phyloP scores from a whole-genome alignment of 2,888 invertebrate genomes.

The Thymelicus acteon region DNA sequence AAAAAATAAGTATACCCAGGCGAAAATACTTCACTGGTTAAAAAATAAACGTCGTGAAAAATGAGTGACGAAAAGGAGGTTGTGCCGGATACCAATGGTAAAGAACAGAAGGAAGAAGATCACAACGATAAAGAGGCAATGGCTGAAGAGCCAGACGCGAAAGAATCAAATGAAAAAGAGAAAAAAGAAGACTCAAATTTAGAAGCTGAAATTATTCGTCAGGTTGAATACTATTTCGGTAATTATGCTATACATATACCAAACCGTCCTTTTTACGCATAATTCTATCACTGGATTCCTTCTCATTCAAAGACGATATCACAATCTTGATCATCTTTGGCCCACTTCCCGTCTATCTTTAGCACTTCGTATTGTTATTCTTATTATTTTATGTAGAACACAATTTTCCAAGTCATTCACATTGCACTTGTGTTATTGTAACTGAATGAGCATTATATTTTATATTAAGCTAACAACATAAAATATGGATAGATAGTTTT shows the following conservation, averaged over 20 bases:
- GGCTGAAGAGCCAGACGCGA: constrained; percentile 54
- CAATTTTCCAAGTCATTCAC: too few species aligned
- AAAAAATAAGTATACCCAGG: too few species aligned
- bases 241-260: constrained; percentile 44
- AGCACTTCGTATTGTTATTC: neutral
- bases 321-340: too few species aligned
- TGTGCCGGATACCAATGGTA: constrained; percentile 59
- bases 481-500: too few species aligned
- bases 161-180: constrained; percentile 46
- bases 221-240: constrained; percentile 88
- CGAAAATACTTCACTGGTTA: too few species aligned
- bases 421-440: too few species aligned
- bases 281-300: too few species aligned
- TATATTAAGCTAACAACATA: too few species aligned
- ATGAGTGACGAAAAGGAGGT: constrained; percentile 76
- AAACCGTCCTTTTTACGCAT: too few species aligned
- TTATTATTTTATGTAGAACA: too few species aligned
- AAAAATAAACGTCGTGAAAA: constrained; percentile 16
- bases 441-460: too few species aligned
- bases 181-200: constrained; percentile 58
- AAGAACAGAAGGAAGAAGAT: constrained; percentile 54
- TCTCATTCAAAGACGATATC: too few species aligned
- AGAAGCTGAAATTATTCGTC: constrained; percentile 87
- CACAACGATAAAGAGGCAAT: constrained; percentile 37
- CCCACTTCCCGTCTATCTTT: neutral